These are phyloP conservation scores for Enteromius paludinosus DNA, from an alignment of 2,797 vertebrate species.

Conservation along the genomic window DNA sequence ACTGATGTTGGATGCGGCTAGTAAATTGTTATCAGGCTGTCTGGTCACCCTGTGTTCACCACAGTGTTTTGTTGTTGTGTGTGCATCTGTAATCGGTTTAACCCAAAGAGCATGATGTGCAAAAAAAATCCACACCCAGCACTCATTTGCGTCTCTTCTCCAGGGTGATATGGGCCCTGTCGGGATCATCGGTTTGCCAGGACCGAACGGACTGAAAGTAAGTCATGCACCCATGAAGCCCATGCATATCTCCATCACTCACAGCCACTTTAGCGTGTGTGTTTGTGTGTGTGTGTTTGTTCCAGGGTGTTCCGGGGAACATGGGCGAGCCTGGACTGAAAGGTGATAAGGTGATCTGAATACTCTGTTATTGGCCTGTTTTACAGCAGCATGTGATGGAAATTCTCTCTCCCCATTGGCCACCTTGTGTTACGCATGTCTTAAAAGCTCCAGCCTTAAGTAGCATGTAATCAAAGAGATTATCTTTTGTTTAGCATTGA, in stretches of 20 bases:
- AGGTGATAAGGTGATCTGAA: slow-evolving; percentile 99
- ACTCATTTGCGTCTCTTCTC: slow-evolving; percentile 64
- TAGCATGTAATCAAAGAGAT: slow-evolving; percentile 7
- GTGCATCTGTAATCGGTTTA: neutral
- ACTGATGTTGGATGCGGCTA: neutral
- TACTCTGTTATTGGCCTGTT: slow-evolving; percentile 96
- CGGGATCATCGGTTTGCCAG: slow-evolving; percentile 88
- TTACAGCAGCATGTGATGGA: slow-evolving; percentile 78
- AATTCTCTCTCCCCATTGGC: slow-evolving; percentile 57
- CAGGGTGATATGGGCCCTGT: slow-evolving; percentile 93
- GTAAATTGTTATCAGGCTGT: neutral
- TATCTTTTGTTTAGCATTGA: neutral
- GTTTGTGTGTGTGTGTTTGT: slow-evolving; percentile 67
- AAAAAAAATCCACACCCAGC: neutral
- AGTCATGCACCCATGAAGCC: slow-evolving; percentile 47
- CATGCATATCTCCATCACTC: neutral
- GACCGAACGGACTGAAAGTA: slow-evolving; percentile 96
- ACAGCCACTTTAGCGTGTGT: slow-evolving; percentile 35
- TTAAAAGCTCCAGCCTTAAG: slow-evolving; percentile 21
- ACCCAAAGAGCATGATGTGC: neutral
- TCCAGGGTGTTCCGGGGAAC: slow-evolving; percentile 95
- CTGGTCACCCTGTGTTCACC: neutral
- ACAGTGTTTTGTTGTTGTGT: neutral
- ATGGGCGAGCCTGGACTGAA: slow-evolving; percentile 99
- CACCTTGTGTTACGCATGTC: slow-evolving; percentile 74